Percentiles rank a stretch among this genome's conserved stretches.
phyloP scores from a whole-genome alignment of 2,113 vertebrate genomes.

The Ceratotherium simum region DNA sequence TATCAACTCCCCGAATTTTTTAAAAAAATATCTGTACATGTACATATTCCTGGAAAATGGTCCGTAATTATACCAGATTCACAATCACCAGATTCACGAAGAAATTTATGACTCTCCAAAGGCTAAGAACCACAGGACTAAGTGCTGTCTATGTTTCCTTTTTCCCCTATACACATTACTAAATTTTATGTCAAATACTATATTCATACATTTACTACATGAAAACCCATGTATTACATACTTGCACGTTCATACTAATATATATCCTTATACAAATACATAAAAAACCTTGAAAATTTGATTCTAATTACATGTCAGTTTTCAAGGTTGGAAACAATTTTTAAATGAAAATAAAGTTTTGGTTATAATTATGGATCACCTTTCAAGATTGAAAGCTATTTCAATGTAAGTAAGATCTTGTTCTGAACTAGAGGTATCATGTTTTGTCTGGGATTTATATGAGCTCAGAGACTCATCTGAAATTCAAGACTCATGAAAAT shows the following conservation, averaged over 20 bases:
- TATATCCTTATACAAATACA: not conserved
- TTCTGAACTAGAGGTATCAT: not conserved
- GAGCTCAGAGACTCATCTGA: not conserved
- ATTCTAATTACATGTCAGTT: slow-evolving; percentile 1
- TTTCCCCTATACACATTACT: not conserved
- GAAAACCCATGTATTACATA: not conserved
- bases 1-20: not conserved
- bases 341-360: not conserved
- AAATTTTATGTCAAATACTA: not conserved
- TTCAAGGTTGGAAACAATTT: not conserved
- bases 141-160: not conserved
- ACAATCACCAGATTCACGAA: not conserved
- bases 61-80: not conserved
- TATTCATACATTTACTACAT: not conserved
- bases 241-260: not conserved
- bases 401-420: not conserved
- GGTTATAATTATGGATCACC: not conserved
- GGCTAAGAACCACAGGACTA: not conserved
- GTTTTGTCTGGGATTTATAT: slow-evolving; percentile 31
- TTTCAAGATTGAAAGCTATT: not conserved
- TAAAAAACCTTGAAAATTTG: not conserved
- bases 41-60: not conserved
- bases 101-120: not conserved
- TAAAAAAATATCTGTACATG: not conserved
- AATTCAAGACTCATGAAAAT: slow-evolving; percentile 45